Base-by-base conservation (phyloP, 2,113 vertebrate genomes). In the Bolborhynchus lineola region DNA sequence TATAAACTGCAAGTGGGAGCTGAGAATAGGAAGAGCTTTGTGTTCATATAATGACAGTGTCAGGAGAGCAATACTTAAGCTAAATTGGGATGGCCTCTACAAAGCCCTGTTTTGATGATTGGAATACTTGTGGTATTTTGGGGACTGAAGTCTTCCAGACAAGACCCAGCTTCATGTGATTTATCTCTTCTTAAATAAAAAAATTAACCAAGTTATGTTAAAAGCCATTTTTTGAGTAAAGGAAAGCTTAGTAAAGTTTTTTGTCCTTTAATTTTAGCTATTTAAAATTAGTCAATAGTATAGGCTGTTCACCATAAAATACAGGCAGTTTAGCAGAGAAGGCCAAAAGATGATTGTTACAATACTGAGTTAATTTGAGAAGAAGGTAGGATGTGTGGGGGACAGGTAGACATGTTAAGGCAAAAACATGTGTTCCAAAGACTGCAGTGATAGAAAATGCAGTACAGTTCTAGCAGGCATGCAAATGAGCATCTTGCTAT, bases 31-130 rank as follows among this genome's bases (percentile, higher is more conserved):
- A 82, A 94, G 53, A 83, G 77, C 41, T 87, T 88, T 95, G 52
- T 94, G 63, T 93, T 87, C 84, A 39, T 86, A 28, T 75, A 90
- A 92, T 68, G 81, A 83, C 82, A 88, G 37, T 60, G 67, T 94
- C 82, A 96, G 85, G 89, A 95, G 59, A 79, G 81, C 64, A 96
- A 88, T 92, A 39, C 64, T 94, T 79, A 8, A 95, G 76, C 88
- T 96, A 92, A 91, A 93, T 63, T 85, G 60, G 68, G 72, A 86
- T 97, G 82, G 70, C 70, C 65, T 92, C 88, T 93, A 53, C 84
- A 82, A 81, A 52, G 31, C 53, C 57, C 65, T 96, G 11, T 90
- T 90, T 93, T 92, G 86, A 44, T 87, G 71, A 24, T 70, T 75
- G 77, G 81, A 70, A 82, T 78, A 47, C 44, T 80, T 20, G 26